A percentile compares a stretch with the other conserved stretches of the same genome.
These are phyloP conservation scores for Platalea minor DNA, from an alignment of 2,797 vertebrate species.

Conservation along the genomic window DNA sequence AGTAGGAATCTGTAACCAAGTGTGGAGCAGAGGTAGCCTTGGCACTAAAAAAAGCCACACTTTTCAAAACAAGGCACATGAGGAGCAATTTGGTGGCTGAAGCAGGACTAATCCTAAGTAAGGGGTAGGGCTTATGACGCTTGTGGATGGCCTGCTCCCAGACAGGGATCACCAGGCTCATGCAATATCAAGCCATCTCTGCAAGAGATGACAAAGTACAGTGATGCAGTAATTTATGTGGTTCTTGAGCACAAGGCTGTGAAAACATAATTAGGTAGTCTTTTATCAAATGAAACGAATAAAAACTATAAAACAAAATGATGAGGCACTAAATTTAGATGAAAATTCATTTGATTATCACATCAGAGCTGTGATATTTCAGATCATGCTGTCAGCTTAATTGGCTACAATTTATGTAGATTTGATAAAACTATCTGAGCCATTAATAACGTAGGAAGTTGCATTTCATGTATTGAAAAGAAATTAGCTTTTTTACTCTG, in stretches of 20 bases:
- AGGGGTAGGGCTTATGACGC: background rate
- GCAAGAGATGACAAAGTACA: constrained; percentile 23
- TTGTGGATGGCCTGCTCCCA: background rate
- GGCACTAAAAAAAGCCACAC: background rate
- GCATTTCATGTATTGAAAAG: constrained; percentile 26
- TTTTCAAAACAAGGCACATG: background rate
- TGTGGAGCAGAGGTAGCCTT: background rate
- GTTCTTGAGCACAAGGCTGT: constrained; percentile 7
- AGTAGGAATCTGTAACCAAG: background rate
- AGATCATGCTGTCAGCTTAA: constrained; percentile 63
- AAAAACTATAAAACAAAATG: constrained; percentile 62
- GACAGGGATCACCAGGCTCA: background rate
- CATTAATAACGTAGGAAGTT: constrained; percentile 46
- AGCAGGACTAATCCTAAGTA: background rate
- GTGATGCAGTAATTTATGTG: background rate
- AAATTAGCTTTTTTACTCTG: constrained; percentile 32
- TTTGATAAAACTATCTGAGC: constrained; percentile 45
- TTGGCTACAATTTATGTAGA: constrained; percentile 62
- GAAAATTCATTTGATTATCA: constrained; percentile 67
- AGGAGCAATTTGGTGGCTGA: background rate
- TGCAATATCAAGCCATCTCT: background rate
- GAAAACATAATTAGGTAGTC: constrained; percentile 62
- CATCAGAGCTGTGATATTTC: constrained; percentile 56
- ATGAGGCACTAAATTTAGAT: constrained; percentile 61
- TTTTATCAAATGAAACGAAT: constrained; percentile 49